Base-by-base conservation (phyloP, 2,888 invertebrate species). In the Odontothrips loti region DNA sequence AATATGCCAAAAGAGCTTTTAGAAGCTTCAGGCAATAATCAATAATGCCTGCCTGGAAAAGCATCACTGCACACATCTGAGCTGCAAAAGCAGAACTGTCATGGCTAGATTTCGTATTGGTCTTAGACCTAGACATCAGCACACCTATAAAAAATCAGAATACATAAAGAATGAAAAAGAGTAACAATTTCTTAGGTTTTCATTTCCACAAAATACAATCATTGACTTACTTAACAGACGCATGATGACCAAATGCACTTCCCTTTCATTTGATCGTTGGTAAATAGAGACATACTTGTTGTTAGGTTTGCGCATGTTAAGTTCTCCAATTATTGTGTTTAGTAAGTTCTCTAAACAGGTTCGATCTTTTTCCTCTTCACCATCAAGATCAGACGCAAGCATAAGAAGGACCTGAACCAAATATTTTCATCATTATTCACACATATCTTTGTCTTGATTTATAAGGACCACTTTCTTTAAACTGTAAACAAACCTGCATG, bases 221-320 rank as follows among this genome's bases (percentile, higher is more conserved):
- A 1, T 47, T 58, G 82, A 91, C 91, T 90, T 89, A 91, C 96
- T 96, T 79, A 98, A 90, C 48, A 98, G 90, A 82, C 97, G 90
- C 90, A 98, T 93, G 82, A 96, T 91, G 51, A 97, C 93, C 15
- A 98, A 89, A 86, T 96, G 95, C 82, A 97, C 93, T 89, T 98
- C 97, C 82, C 95, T 90, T 83, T 92, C 91, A 82, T 93, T 91
- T 47, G 91, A 94, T 80, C 96, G 90, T 80, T 91, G 89, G 84
- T 90, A 90, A 82, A 91, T 88, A 80, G 90, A 89, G 85, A 86
- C 89, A 75, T 27, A 75, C 84, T 86, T 88, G 79, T 83, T 87
- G 84, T 91, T 90, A 12, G 91, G 89, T 82, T 89, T 90, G 80
- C 90, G 90, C 86, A 94, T 93, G 85, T 93, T 91, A 75, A 95